Percentiles rank a stretch among this genome's conserved stretches.
Evolutionary conservation across 2,888 invertebrate genomes (phyloP).

Genomic region (Mythimna impura): DNA sequence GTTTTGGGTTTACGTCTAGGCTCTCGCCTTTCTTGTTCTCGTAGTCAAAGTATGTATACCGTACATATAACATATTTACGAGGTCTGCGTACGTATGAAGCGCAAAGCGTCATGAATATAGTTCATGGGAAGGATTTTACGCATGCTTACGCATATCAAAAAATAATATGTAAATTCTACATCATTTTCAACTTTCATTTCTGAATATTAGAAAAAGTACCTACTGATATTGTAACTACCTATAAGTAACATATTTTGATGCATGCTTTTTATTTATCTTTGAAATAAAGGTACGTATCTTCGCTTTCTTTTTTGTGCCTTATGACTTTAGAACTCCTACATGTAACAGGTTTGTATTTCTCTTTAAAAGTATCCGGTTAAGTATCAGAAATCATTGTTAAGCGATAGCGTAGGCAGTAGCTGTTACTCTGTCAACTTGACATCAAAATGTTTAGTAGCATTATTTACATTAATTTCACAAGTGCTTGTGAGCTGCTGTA

Average conservation of each 20-base stretch:
- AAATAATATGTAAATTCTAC: too few relatives aligned
- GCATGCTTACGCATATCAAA: too few relatives aligned
- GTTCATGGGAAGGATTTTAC: neutral
- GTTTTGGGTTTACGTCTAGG: constrained; percentile 34
- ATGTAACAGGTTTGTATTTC: constrained; percentile 31
- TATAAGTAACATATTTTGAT: neutral
- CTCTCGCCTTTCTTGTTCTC: constrained; percentile 29
- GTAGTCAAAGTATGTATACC: constrained; percentile 39
- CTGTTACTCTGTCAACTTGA: constrained; percentile 66
- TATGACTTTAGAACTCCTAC: constrained; percentile 13
- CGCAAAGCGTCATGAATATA: constrained; percentile 7
- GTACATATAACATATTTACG: constrained; percentile 23
- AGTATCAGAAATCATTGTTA: constrained; percentile 53
- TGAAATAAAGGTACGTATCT: constrained; percentile 3
- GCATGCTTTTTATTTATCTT: constrained; percentile 13
- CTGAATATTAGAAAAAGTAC: neutral
- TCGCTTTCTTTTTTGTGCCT: constrained; percentile 37
- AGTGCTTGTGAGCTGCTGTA: constrained; percentile 30
- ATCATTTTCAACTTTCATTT: neutral
- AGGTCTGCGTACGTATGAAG: constrained; percentile 2
- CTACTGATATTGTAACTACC: neutral
- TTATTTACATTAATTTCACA: constrained; percentile 58
- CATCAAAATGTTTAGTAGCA: constrained; percentile 63
- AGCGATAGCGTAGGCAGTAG: constrained; percentile 76
- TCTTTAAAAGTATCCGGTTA: constrained; percentile 40